A percentile compares a stretch with the other conserved stretches of the same genome.
phyloP scores from a whole-genome alignment of 35 echinoderm and acorn worm species.

The Acanthaster planci region DNA sequence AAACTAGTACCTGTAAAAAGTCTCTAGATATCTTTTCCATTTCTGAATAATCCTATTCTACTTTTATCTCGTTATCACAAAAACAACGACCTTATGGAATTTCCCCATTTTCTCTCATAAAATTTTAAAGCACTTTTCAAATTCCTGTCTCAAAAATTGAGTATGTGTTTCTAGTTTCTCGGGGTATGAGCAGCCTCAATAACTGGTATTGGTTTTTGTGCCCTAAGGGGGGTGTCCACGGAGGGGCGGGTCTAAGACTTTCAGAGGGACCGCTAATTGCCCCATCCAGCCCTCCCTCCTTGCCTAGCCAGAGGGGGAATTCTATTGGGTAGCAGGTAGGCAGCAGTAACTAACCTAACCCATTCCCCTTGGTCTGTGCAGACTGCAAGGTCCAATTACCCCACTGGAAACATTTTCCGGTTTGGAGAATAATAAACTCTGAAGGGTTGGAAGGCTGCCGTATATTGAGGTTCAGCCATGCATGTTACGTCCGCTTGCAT shows the following conservation, averaged over 20 bases:
- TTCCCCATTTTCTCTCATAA: too few relatives aligned
- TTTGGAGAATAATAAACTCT: neutral
- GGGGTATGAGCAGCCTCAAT: neutral
- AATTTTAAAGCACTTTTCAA: too few relatives aligned
- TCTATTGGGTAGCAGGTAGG: neutral
- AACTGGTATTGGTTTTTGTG: slow-evolving; percentile 14
- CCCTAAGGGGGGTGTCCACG: neutral
- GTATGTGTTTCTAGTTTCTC: too few relatives aligned
- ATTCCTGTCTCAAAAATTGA: too few relatives aligned
- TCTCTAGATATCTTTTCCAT: too few relatives aligned
- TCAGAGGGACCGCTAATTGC: slow-evolving; percentile 28
- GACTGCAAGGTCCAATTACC: slow-evolving; percentile 6
- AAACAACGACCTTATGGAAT: too few relatives aligned
- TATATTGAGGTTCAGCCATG: slow-evolving; percentile 5
- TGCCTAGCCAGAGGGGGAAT: slow-evolving; percentile 1
- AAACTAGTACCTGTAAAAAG: too few relatives aligned
- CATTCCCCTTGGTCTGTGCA: too few relatives aligned
- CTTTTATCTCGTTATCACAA: too few relatives aligned
- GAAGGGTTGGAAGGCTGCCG: neutral
- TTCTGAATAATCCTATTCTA: too few relatives aligned
- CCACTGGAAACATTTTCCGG: slow-evolving; percentile 19
- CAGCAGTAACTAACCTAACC: neutral
- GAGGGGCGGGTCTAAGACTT: slow-evolving; percentile 17
- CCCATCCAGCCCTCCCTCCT: slow-evolving; percentile 15
- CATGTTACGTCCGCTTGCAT: neutral